Evolutionary conservation across 2,888 invertebrate species (phyloP), one percentile per base, ranked within the genome.

Genomic region (Netelia virgata): DNA sequence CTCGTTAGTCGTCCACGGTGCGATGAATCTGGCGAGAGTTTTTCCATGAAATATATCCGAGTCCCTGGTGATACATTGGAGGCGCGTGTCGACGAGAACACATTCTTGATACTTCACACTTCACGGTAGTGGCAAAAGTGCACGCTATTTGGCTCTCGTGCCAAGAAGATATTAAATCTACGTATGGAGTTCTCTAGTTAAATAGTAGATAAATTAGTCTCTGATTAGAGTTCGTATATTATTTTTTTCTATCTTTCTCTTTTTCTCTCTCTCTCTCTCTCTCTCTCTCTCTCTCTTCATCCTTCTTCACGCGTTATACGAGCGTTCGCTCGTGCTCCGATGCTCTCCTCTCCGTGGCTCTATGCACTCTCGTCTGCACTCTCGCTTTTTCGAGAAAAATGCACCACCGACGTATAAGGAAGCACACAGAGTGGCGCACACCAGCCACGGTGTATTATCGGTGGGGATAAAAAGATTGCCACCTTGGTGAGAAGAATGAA

Each of bases 301-400:
- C 28, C 53, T 53, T 16, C 18, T 57, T 18, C 57, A n/a, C 18
- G 57, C 64, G 75, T 23, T 74, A 64, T 55, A 59, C 61, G 36
- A 76, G 59, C 68, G 69, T 57, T 23, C 73, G 79, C 82, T 68
- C 77, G 76, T n/a, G 43, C 55, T 55, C 53, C 63, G 6, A 28
- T 74, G 8, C 53, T 68, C 53, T 63, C 64, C 47, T 20, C 50
- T 11, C 20, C 50, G 5, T 16, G 1, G 36, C n/a, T 28, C 63
- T 59, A 75, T 72, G 82, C 23, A 16, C 8, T 55, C 73, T 55
- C 83, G 81, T 83, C 85, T 57, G 83, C 77, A 87, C 87, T 87
- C 87, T 87, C 87, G 86, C 87, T 86, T 87, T 86, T 87, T 79
- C 72, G 66, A 82, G 81, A 87, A 84, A 86, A 87, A 87, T 85